Base-by-base conservation (phyloP, 2,888 invertebrate genomes). In the Volucella inflata region DNA sequence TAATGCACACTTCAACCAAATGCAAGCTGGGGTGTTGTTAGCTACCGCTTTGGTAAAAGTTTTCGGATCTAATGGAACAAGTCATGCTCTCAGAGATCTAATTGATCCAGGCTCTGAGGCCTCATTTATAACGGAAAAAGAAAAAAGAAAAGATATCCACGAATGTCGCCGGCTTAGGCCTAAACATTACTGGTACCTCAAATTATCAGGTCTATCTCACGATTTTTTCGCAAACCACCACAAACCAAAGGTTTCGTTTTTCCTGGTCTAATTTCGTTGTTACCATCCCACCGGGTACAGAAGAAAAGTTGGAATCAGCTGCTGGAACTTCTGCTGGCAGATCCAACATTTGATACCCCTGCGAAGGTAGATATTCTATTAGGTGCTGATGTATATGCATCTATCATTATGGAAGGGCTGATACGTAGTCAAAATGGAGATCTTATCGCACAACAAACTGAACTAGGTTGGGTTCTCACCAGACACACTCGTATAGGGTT, bases 111-210 rank as follows among this genome's bases (percentile, higher is more conserved):
- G n/a, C n/a, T n/a, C n/a, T n/a, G n/a, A n/a, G n/a, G n/a, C n/a
- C n/a, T n/a, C n/a, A n/a, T n/a, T n/a, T n/a, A n/a, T n/a, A n/a
- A n/a, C n/a, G n/a, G n/a, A n/a, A n/a, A 44, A n/a, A 42, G 0
- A 44, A 67, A n/a, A 55, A 36, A 8, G 42, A 21, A 8, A 65
- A 36, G 42, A 53, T 53, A 68, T 14, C 21, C 0, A 11, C 44
- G 6, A 51, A 68, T 21, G 55, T 68, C 12, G 55, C 67, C 1
- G 42, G 55, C 8, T 44, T 68, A 42, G 59, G 57, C 16, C 70
- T 59, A 48, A 70, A 57, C 2, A 9, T 44, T 0, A 64, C 55
- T 11, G 74, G 74, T 11, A 74, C 48, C 44, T 64, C 64, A n/a
- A 44, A 36, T 8, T 44, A 17, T n/a, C 50, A 72, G 36, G 72